phyloP scores from a whole-genome alignment of 2,888 invertebrate genomes.

The Cephus rjabovi region DNA sequence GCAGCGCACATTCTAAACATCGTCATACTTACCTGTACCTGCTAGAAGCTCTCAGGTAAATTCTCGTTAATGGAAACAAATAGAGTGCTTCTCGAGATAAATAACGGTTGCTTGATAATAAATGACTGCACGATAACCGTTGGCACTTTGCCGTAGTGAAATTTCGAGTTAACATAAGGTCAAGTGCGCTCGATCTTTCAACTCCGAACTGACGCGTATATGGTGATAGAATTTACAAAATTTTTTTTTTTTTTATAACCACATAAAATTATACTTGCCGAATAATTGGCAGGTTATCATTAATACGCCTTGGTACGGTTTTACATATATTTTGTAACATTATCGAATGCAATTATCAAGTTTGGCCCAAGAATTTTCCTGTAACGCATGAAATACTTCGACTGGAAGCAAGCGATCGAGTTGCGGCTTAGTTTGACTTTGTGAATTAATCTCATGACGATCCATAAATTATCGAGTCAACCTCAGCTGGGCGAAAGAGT shows the following conservation, averaged over 20 bases:
- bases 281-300: too few species aligned
- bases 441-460: constrained; percentile 12
- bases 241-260: neutral
- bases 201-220: neutral
- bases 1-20: neutral
- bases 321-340: too few species aligned
- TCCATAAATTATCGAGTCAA: constrained; percentile 18
- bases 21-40: neutral
- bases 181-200: neutral
- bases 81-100: neutral
- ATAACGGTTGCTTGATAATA: neutral
- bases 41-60: neutral
- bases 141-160: neutral
- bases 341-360: neutral
- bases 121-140: neutral
- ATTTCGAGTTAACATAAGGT: neutral
- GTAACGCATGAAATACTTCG: neutral
- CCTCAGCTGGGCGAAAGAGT: neutral
- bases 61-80: neutral
- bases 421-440: neutral
- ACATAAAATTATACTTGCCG: too few species aligned
- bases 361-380: neutral
- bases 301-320: too few species aligned
- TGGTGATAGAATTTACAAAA: neutral
- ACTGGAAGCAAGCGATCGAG: neutral